Percentiles rank a stretch among this genome's conserved stretches.
phyloP scores from a whole-genome alignment of 2,797 vertebrate genomes.

The Telmatherina bonti region DNA sequence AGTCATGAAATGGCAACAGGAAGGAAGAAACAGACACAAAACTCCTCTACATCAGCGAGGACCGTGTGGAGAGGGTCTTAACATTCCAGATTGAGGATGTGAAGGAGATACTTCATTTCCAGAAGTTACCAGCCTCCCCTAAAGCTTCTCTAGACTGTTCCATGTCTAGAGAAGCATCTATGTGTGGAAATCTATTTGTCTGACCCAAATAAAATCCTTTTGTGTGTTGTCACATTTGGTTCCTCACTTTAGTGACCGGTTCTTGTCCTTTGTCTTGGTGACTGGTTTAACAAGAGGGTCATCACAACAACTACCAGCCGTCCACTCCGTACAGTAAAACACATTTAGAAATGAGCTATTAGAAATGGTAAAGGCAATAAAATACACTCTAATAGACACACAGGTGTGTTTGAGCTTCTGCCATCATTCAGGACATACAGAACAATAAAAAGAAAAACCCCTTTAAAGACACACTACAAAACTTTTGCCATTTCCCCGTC shows the following conservation, averaged over 20 bases:
- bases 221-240: not conserved
- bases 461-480: no score
- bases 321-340: no score
- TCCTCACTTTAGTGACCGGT: slow-evolving; percentile 90
- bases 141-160: not conserved
- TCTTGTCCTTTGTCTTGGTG: not conserved
- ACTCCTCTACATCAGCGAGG: not conserved
- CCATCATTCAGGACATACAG: no score
- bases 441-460: no score
- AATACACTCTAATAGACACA: no score
- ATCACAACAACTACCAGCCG: not conserved
- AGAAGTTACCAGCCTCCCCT: not conserved
- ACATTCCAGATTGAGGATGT: not conserved
- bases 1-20: not conserved
- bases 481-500: no score
- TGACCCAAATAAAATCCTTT: not conserved
- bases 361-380: no score
- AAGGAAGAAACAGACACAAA: not conserved
- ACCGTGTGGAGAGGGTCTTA: no score
- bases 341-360: no score
- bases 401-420: no score
- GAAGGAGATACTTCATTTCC: not conserved
- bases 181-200: not conserved
- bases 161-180: no score
- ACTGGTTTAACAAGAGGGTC: not conserved